Evolutionary conservation across 2,113 vertebrate species (phyloP).

Genomic region (Larimichthys polyactis): DNA sequence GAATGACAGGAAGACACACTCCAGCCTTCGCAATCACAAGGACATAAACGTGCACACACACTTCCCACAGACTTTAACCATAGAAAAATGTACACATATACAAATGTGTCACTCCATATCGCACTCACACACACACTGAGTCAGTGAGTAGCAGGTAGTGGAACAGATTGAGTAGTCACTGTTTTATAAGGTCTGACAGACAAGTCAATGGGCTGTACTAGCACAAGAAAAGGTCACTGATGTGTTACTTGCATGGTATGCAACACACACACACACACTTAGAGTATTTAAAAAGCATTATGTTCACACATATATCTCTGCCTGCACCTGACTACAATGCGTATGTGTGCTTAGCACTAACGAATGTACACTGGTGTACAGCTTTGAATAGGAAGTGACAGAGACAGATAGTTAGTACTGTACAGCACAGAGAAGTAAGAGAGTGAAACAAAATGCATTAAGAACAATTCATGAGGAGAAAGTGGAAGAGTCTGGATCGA

Average conservation of each 20-base stretch:
- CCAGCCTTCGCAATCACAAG: neutral
- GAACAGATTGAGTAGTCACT: conserved; percentile 62
- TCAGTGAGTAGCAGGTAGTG: conserved; percentile 36
- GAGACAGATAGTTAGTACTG: conserved; percentile 45
- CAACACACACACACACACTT: neutral
- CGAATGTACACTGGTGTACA: conserved; percentile 20
- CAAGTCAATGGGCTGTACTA: conserved; percentile 50
- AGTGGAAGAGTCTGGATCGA: neutral
- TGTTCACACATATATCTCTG: conserved; percentile 13
- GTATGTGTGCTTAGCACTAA: conserved; percentile 26
- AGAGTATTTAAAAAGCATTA: conserved; percentile 27
- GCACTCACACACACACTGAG: conserved; percentile 9
- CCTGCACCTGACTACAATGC: neutral
- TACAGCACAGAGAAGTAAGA: neutral
- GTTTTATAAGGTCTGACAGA: conserved; percentile 61
- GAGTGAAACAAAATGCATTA: conserved; percentile 45
- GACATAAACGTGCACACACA: neutral
- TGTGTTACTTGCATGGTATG: neutral
- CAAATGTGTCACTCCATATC: conserved; percentile 35
- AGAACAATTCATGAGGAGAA: conserved; percentile 13
- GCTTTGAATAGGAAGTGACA: conserved; percentile 52
- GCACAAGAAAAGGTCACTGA: conserved; percentile 44
- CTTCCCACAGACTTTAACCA: neutral
- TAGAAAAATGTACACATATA: conserved; percentile 19
- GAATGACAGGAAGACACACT: neutral